Base-by-base conservation (phyloP, 2,888 invertebrate species). In the Mantis religiosa region DNA sequence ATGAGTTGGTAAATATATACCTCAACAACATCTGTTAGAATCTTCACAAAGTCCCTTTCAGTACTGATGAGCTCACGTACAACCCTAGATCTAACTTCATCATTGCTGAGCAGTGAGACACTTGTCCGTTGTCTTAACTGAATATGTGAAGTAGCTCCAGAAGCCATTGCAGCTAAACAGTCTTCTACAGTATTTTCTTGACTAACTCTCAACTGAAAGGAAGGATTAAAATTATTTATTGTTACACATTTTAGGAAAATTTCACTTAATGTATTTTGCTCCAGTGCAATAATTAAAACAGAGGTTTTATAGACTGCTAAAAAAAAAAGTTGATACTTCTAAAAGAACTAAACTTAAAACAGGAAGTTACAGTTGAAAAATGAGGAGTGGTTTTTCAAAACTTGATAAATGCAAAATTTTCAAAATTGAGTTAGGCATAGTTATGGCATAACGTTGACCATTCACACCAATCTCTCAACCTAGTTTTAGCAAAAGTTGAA, bases 11-110 rank as follows among this genome's bases (percentile, higher is more conserved):
- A 28, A 7, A 28, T 8, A 41, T 30, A 28, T 83, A 93, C 93
- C 92, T 95, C 94, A 9, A 95, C 94, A 28, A 95, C 94, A 92
- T 95, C 95, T 90, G 94, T 93, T 88, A 98, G 93, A 91, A 97
- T 95, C 92, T 96, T 96, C 20, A 98, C 97, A 93, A 97, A 98
- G 92, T 97, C 97, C 82, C 96, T 93, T 93, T 98, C 98, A 0
- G 97, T 97, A 92, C 96, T 95, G 91, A 98, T 95, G 91, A 98
- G 94, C 93, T 98, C 98, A 86, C 96, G 95, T 90, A 98, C 96
- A 27, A 97, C 96, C 93, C 96, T 97, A 90, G 95, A 95, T 88
- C 95, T 93, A 87, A 95, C 94, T 91, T 95, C 94, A 91, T 95
- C 94, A 91, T 94, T 94, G 88, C 95, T 95, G 84, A 95, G 92